phyloP scores from a whole-genome alignment of 2,797 vertebrate genomes.

The Poecilia velifera region DNA sequence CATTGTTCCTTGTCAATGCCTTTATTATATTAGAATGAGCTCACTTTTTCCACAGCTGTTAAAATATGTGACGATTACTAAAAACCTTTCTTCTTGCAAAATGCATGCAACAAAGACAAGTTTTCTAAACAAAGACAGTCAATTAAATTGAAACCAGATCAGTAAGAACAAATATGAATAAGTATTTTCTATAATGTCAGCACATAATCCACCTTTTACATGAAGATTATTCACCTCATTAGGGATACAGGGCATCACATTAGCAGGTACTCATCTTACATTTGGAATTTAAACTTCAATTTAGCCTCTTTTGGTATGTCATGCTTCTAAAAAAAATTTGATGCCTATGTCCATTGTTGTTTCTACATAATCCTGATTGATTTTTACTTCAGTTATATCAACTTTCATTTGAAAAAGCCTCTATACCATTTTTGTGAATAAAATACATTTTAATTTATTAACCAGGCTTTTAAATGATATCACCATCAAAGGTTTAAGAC shows the following conservation, averaged over 20 bases:
- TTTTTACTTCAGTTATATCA: background rate
- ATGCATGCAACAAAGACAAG: conserved; percentile 35
- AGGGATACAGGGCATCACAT: background rate
- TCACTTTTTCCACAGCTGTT: conserved; percentile 78
- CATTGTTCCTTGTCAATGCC: conserved; percentile 50
- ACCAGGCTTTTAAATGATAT: background rate
- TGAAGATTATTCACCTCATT: background rate
- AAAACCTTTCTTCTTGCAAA: conserved; percentile 56
- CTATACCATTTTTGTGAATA: background rate
- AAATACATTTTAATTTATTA: background rate
- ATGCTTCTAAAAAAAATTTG: background rate
- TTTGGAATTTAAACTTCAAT: background rate
- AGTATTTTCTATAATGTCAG: background rate
- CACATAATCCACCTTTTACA: background rate
- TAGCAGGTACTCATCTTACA: background rate
- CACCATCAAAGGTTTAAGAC: background rate
- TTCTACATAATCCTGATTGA: background rate
- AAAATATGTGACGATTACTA: conserved; percentile 64
- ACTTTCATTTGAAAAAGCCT: background rate
- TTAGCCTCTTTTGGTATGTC: background rate
- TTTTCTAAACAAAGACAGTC: conserved; percentile 23
- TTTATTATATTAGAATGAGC: conserved; percentile 63
- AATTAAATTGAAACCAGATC: background rate
- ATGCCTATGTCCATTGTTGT: background rate
- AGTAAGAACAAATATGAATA: background rate